phyloP scores from a whole-genome alignment of 2,888 invertebrate species.

The Empis livida region DNA sequence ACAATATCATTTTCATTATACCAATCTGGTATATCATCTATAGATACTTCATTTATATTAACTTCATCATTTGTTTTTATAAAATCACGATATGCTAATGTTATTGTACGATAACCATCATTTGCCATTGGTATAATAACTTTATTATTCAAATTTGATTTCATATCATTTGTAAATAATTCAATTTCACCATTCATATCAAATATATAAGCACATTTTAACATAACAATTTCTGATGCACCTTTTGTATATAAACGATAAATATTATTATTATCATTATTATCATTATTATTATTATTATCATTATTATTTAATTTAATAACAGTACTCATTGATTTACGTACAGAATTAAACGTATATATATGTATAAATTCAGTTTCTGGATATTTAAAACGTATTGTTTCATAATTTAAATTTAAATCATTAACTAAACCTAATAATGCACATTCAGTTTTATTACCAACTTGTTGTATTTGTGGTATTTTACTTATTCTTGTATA shows the following conservation, averaged over 20 bases:
- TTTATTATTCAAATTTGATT: slow-evolving; percentile 70
- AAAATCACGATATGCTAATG: slow-evolving; percentile 82
- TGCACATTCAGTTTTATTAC: slow-evolving; percentile 96
- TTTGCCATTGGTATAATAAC: slow-evolving; percentile 95
- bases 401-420: slow-evolving; percentile 79
- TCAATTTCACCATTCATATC: slow-evolving; percentile 78
- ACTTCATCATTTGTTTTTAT: slow-evolving; percentile 62
- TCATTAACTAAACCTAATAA: slow-evolving; percentile 81
- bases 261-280: slow-evolving; percentile 45
- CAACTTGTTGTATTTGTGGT: slow-evolving; percentile 68
- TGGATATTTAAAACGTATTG: slow-evolving; percentile 68
- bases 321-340: slow-evolving; percentile 95
- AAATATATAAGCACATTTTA: slow-evolving; percentile 86
- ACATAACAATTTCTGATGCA: slow-evolving; percentile 92
- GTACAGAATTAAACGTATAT: slow-evolving; percentile 94
- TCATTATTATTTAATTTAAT: slow-evolving; percentile 30
- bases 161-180: slow-evolving; percentile 79
- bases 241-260: slow-evolving; percentile 88
- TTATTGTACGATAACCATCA: slow-evolving; percentile 84
- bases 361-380: slow-evolving; percentile 79
- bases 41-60: slow-evolving; percentile 75
- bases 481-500: slow-evolving; percentile 62
- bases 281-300: no score
- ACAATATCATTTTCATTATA: slow-evolving; percentile 86
- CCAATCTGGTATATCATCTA: slow-evolving; percentile 82